Evolutionary conservation across 2,888 invertebrate genomes (phyloP), one percentile per base, ranked within the genome.

Genomic region (Strigamia crassipes): DNA sequence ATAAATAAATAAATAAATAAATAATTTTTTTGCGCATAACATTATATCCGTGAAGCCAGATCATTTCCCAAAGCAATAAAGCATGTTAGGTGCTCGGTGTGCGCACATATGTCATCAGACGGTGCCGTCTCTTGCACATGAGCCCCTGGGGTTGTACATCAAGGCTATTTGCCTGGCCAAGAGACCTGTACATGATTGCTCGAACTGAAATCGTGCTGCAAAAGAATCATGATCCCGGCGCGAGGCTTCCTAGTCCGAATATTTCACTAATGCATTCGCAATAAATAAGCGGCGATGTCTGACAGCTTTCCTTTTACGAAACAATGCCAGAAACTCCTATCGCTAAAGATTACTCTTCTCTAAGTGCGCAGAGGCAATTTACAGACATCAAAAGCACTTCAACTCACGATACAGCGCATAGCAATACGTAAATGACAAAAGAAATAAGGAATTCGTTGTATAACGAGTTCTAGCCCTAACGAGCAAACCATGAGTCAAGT

Each of bases 141-240:
- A 73, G 73, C 31, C 73, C 73, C 31, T 13, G 73, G 73, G 73
- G 73, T 31, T 73, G 73, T 27, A 73, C 31, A 73, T 23, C 73
- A 73, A 27, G 73, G 31, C 73, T 31, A 73, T 73, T 73, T 73
- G 73, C 73, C 73, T 73, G 73, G 73, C 73, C 73, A 73, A 73
- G 73, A 73, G 73, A 31, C n/a, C 73, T 73, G 73, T 73, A 27
- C 73, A 73, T 73, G 73, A 73, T 73, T 73, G 31, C 73, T 73
- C 31, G 2, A 73, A 73, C 73, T 66, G 73, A 73, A 73, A 27
- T 73, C 73, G 73, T 73, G 73, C 73, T 27, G 73, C 27, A 73
- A 27, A 73, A 73, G 73, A 73, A 73, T 73, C 73, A 73, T 73
- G 73, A 73, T 31, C 27, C 73, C 31, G 15, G 31, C 73, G 31